Evolutionary conservation across 2,888 invertebrate species (phyloP).

Genomic region (Heliconius erato): DNA sequence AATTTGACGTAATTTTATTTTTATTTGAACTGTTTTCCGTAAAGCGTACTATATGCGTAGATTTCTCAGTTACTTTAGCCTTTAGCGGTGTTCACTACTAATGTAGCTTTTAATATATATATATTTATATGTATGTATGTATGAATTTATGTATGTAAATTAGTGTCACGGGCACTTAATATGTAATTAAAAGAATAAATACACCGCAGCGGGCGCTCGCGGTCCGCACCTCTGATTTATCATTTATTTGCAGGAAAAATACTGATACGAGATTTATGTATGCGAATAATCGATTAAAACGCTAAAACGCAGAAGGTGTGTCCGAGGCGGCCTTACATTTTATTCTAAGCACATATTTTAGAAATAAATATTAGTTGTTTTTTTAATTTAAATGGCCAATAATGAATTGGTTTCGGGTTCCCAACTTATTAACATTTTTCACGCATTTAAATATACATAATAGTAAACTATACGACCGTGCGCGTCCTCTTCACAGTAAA

Average conservation of each 20-base stretch:
- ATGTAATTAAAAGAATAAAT: conserved; percentile 34
- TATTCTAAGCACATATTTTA: neutral
- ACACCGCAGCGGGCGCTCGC: conserved; percentile 36
- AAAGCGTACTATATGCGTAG: too few species aligned
- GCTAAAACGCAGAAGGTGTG: conserved; percentile 15
- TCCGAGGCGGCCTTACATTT: neutral
- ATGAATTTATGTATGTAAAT: neutral
- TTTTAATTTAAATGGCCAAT: neutral
- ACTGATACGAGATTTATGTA: conserved; percentile 33
- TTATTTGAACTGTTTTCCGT: too few species aligned
- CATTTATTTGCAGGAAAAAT: conserved; percentile 36
- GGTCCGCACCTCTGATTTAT: conserved; percentile 38
- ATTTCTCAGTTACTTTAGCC: too few species aligned
- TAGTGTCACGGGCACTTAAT: conserved; percentile 14
- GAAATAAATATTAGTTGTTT: neutral
- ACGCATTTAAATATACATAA: neutral
- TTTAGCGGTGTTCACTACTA: neutral
- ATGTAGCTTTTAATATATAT: neutral
- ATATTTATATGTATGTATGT: neutral
- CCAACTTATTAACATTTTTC: neutral
- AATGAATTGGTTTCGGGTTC: neutral
- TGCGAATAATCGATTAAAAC: conserved; percentile 21
- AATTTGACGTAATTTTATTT: too few species aligned
- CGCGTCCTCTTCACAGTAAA: neutral
- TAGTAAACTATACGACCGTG: neutral